Percentiles rank a stretch among this genome's conserved stretches.
Conservation (phyloP, 2,797 vertebrate genomes). For the Paedocypris micromegethes region DNA sequence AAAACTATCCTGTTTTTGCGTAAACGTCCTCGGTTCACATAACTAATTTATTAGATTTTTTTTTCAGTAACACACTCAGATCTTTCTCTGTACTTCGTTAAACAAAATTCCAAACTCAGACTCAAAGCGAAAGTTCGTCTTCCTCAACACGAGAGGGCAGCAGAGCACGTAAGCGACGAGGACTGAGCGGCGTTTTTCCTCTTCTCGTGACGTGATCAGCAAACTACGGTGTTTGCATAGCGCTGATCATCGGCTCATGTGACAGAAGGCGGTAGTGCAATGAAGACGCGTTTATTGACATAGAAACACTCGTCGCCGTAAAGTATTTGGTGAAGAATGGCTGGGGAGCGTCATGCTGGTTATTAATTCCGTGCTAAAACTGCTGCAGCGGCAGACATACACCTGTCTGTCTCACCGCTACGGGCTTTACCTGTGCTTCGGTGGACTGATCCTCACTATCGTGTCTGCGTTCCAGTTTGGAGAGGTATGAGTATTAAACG, state of each 20-base stretch:
- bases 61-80: too few species aligned
- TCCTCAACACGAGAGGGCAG: slow-evolving; percentile 26
- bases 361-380: slow-evolving; percentile 79
- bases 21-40: too few species aligned
- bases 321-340: slow-evolving; percentile 58
- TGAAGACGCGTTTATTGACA: background rate
- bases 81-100: too few species aligned
- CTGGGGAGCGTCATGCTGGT: slow-evolving; percentile 79
- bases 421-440: slow-evolving; percentile 93
- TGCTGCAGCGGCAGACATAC: slow-evolving; percentile 93
- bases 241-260: slow-evolving; percentile 6
- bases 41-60: too few species aligned
- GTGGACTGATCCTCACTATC: slow-evolving; percentile 90
- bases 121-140: background rate
- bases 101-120: background rate
- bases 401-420: slow-evolving; percentile 95
- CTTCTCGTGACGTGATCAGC: slow-evolving; percentile 20
- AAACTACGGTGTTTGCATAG: slow-evolving; percentile 27
- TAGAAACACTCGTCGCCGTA: background rate
- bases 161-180: background rate
- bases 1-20: too few species aligned
- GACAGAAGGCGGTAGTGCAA: slow-evolving; percentile 1
- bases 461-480: slow-evolving; percentile 96
- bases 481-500: slow-evolving; percentile 73
- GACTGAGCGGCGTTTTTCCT: background rate